Percentiles rank a stretch among this genome's conserved stretches.
Conservation (phyloP, 1,140 invertebrate species). For the Euschistus heros region DNA sequence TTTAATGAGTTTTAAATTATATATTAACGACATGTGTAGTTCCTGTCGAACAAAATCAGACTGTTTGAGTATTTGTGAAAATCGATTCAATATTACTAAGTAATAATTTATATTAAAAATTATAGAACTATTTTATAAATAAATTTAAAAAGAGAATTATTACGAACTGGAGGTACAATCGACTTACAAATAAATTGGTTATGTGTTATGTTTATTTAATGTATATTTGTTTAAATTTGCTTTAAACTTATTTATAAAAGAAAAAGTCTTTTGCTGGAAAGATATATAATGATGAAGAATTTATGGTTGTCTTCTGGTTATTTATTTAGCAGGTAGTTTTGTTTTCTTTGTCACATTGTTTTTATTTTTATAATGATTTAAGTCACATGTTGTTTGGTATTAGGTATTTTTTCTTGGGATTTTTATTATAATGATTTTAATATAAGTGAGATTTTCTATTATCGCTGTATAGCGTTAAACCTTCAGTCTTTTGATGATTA, state of each 20-base stretch:
- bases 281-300: slow-evolving; percentile 1
- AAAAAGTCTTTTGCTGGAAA: slow-evolving; percentile 9
- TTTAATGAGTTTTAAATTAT: slow-evolving; percentile 13
- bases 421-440: slow-evolving; percentile 13
- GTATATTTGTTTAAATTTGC: slow-evolving; percentile 13
- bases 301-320: slow-evolving; percentile 20
- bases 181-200: slow-evolving; percentile 1
- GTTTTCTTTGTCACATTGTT: slow-evolving; percentile 18
- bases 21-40: slow-evolving; percentile 20
- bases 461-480: slow-evolving; percentile 13
- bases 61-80: slow-evolving; percentile 28
- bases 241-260: slow-evolving; percentile 15
- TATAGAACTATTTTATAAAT: slow-evolving; percentile 26
- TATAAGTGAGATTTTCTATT: slow-evolving; percentile 17
- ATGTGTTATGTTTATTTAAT: slow-evolving; percentile 20
- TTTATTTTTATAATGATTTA: slow-evolving; percentile 20
- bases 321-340: slow-evolving; percentile 16
- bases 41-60: slow-evolving; percentile 28
- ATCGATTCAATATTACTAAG: slow-evolving; percentile 23
- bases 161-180: slow-evolving; percentile 16
- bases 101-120: slow-evolving; percentile 26
- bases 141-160: slow-evolving; percentile 8
- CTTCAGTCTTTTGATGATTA: slow-evolving; percentile 21
- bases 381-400: slow-evolving; percentile 18
- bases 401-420: slow-evolving; percentile 20